Evolutionary conservation across 2,113 vertebrate genomes (phyloP), one percentile per base, ranked within the genome.

Genomic region (Danionella cerebrum): DNA sequence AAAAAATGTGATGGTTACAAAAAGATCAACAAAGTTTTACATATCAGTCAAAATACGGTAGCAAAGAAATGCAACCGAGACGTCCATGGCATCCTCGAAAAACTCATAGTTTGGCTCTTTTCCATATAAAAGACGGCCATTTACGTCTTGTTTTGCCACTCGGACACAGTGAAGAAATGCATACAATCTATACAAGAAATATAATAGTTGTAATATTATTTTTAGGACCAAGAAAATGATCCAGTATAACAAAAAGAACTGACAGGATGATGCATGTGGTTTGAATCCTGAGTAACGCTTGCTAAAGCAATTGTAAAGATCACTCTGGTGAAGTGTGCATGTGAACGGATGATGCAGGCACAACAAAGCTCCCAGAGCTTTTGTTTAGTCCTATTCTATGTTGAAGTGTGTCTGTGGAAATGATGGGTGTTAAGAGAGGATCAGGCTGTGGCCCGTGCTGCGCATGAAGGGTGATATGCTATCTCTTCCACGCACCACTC

Each of bases 261-360:
- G 19, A 13, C 6, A 71, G 39, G 47, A 33, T 52, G 39, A 48
- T 11, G 27, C 24, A 52, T 35, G 18, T 19, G 35, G 55, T 57
- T 29, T 19, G 53, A 55, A 48, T 50, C 18, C 18, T 16, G 29
- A 66, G 42, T 25, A 64, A 22, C 13, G 55, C 64, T 19, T 31
- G 27, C 25, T 52, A n/a, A 19, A 47, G 55, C 38, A 27, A 68
- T 57, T 73, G 67, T 65, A 73, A 73, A 73, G 41, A 55, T 50
- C 16, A 51, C 50, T 69, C 50, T 35, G 22, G 39, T 13, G 53
- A 24, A 53, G 29, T 19, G 55, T 67, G 35, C 8, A n/a, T 12
- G 51, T 29, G 33, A 29, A 21, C n/a, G 29, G 67, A 81, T 65
- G 76, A 64, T 75, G 65, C 65, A 81, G 24, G 10, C 22, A 47